phyloP scores from a whole-genome alignment of 2,888 invertebrate species.

The Nephrotoma flavescens region DNA sequence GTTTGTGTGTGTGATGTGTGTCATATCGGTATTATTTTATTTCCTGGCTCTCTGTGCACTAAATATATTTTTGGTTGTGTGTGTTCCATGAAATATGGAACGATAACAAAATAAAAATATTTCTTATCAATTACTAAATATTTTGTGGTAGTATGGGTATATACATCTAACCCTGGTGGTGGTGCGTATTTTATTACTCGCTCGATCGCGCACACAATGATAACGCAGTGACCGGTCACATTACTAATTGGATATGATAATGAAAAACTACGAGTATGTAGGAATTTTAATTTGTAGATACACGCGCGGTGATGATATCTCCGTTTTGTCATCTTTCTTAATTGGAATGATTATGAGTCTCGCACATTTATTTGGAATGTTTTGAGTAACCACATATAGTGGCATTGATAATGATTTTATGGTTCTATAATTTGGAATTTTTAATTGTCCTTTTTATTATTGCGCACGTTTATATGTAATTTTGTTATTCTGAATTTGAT shows the following conservation, averaged over 20 bases:
- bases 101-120: not conserved
- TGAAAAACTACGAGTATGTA: not conserved
- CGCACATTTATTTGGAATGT: not conserved
- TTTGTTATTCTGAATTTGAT: too few species aligned
- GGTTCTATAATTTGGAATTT: not conserved
- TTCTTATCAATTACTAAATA: not conserved
- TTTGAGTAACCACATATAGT: not conserved
- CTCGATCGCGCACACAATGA: not conserved
- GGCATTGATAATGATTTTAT: not conserved
- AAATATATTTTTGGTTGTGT: not conserved
- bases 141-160: not conserved
- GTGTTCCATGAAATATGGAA: not conserved
- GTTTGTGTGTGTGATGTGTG: not conserved
- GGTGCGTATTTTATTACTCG: not conserved
- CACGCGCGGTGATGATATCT: not conserved
- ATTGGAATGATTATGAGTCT: not conserved
- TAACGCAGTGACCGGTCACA: not conserved
- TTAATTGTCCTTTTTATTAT: not conserved
- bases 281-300: not conserved
- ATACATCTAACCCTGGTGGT: not conserved
- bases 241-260: not conserved
- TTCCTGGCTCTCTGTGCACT: not conserved
- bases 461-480: not conserved
- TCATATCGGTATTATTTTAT: not conserved
- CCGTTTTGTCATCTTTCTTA: not conserved